A percentile compares a stretch with the other conserved stretches of the same genome.
These are phyloP conservation scores for Spheniscus mendiculus DNA, from an alignment of 2,113 vertebrate genomes.

Conservation along the genomic window DNA sequence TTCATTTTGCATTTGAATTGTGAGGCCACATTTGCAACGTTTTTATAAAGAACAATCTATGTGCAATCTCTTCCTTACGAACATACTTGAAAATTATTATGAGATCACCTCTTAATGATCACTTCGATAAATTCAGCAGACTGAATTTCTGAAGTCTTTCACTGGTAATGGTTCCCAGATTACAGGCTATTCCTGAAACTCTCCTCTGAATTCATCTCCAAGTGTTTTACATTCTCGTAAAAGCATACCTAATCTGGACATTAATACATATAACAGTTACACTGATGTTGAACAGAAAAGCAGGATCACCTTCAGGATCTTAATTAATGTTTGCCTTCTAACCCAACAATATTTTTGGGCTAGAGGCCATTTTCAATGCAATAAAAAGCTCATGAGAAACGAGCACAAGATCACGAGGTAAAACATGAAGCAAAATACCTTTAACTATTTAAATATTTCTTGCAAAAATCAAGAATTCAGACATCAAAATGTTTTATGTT, in stretches of 20 bases:
- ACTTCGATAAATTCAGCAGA: neutral
- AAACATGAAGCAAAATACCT: neutral
- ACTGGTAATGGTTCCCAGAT: neutral
- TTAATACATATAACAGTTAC: neutral
- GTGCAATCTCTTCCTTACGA: neutral
- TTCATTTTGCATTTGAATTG: neutral
- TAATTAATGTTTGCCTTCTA: neutral
- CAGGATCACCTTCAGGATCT: neutral
- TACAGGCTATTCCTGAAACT: neutral
- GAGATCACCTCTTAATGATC: neutral
- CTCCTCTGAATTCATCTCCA: neutral
- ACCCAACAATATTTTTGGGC: neutral
- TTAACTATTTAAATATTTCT: neutral
- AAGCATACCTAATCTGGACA: neutral
- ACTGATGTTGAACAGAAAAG: neutral
- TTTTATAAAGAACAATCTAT: neutral
- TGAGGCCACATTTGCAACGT: neutral
- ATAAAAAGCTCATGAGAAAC: neutral
- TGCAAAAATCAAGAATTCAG: neutral
- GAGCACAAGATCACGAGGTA: neutral
- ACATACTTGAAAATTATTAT: neutral
- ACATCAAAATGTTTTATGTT: neutral
- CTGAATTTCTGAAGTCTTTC: neutral
- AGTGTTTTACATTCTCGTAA: neutral
- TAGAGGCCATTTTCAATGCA: neutral